Conservation (phyloP, 1,140 invertebrate genomes). For the Hylaeus anthracinus region DNA sequence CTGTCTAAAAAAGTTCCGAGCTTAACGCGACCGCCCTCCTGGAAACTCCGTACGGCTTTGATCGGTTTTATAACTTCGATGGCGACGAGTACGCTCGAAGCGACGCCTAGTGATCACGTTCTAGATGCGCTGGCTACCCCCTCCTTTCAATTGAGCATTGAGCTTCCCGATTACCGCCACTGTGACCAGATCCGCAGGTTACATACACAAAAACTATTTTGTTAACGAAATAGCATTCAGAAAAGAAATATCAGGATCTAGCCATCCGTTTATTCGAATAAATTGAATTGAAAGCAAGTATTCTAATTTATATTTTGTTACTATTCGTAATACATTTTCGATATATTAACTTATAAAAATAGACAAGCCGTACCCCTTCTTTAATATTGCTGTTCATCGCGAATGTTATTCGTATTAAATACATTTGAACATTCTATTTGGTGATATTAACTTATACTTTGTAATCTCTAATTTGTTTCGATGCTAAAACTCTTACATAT, state of each 20-base stretch:
- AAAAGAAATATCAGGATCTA: no score
- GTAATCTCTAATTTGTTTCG: background rate
- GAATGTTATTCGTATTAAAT: background rate
- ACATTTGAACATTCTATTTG: background rate
- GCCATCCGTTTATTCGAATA: no score
- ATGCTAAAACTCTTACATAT: background rate
- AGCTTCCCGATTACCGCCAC: conserved; percentile 15
- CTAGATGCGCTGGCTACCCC: conserved; percentile 10
- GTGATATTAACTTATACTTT: background rate
- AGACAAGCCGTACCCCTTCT: no score
- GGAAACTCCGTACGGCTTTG: conserved; percentile 69
- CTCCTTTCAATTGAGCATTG: conserved; percentile 24
- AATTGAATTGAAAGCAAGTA: no score
- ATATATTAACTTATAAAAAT: background rate
- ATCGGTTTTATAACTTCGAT: conserved; percentile 48
- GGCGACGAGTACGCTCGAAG: conserved; percentile 30
- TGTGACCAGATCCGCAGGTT: background rate
- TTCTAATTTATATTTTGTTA: no score
- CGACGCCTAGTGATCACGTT: conserved; percentile 39
- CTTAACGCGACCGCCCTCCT: conserved; percentile 68
- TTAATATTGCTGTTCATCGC: background rate
- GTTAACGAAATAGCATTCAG: background rate
- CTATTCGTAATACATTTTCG: no score
- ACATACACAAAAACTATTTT: conserved; percentile 9
- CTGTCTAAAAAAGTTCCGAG: conserved; percentile 51